Evolutionary conservation across 2,113 vertebrate genomes (phyloP).

Genomic region (Rhabdomys dilectus): DNA sequence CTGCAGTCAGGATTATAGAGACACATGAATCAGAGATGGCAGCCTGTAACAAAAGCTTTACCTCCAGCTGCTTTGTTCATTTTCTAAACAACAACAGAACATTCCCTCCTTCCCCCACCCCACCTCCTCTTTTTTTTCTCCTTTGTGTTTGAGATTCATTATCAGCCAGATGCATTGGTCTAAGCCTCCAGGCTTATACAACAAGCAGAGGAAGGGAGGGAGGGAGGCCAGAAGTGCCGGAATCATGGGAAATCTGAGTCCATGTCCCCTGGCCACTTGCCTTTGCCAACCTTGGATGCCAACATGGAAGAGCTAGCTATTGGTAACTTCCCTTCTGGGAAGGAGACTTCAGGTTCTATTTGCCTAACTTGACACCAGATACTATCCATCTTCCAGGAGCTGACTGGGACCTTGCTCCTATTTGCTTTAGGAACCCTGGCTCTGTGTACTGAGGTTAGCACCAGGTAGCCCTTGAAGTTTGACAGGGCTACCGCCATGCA

Average conservation of each 20-base stretch:
- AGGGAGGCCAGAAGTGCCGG: background rate
- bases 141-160: conserved; percentile 69
- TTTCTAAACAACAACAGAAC: conserved; percentile 76
- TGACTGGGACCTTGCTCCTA: background rate
- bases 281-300: background rate
- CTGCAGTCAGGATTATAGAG: conserved; percentile 80
- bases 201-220: background rate
- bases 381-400: background rate
- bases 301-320: background rate
- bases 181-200: conserved; percentile 34
- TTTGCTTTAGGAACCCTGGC: background rate
- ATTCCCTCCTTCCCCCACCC: background rate
- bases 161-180: conserved; percentile 39
- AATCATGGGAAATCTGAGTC: background rate
- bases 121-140: background rate
- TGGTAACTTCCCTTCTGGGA: background rate
- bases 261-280: rapidly evolving
- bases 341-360: background rate
- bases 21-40: conserved; percentile 84
- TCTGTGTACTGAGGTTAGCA: background rate
- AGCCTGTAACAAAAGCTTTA: conserved; percentile 78
- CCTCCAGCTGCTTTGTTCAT: conserved; percentile 86
- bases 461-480: background rate
- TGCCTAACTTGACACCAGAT: background rate
- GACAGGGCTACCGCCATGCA: background rate